Evolutionary conservation across 2,797 vertebrate genomes (phyloP).

Genomic region (Neosalanx taihuensis): DNA sequence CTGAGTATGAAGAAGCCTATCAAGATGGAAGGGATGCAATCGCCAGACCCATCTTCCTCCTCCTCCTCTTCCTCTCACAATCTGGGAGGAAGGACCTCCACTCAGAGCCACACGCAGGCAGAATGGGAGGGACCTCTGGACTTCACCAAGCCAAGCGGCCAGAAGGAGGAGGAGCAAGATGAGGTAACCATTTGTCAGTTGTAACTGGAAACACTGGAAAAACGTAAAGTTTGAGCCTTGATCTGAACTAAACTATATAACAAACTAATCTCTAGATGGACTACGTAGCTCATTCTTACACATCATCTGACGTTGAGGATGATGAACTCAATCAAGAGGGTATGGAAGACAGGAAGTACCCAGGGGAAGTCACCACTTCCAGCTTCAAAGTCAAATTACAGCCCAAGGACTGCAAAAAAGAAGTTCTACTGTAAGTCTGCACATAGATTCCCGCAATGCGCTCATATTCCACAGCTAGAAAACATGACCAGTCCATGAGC

Average conservation of each 20-base stretch:
- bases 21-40: conserved; percentile 82
- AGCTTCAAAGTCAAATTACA: conserved; percentile 95
- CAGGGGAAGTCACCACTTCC: conserved; percentile 92
- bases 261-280: conserved; percentile 74
- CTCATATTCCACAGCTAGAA: background rate
- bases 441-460: background rate
- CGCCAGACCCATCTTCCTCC: conserved; percentile 78
- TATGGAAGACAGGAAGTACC: conserved; percentile 91
- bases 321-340: conserved; percentile 86
- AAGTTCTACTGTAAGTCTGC: conserved; percentile 90
- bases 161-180: conserved; percentile 89
- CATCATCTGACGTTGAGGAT: conserved; percentile 93
- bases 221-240: background rate
- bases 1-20: conserved; percentile 94
- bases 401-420: conserved; percentile 96
- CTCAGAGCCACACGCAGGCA: conserved; percentile 83
- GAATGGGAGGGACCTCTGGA: conserved; percentile 95
- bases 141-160: conserved; percentile 89
- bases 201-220: background rate
- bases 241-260: background rate
- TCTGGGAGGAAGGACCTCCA: conserved; percentile 72
- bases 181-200: conserved; percentile 72
- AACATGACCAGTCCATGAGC: background rate
- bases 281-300: conserved; percentile 86
- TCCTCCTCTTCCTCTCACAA: conserved; percentile 74